Conservation (phyloP, 2,797 vertebrate species). For the Eurystomus glaucurus region DNA sequence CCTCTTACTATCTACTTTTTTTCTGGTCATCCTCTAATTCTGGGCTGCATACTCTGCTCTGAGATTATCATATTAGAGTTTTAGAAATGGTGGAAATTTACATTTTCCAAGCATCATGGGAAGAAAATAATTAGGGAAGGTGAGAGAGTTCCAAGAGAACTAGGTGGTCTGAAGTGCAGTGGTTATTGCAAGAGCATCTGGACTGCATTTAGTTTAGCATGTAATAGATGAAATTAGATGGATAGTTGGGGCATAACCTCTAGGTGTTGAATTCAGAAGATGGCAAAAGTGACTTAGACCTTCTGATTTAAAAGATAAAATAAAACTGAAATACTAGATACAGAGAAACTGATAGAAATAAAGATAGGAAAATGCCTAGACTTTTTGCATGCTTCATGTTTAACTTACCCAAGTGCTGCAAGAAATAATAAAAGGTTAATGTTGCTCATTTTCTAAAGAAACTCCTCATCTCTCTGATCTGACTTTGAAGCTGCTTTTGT, state of each 20-base stretch:
- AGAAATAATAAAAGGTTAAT: not conserved
- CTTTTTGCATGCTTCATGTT: not conserved
- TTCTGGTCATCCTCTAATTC: not conserved
- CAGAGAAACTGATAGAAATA: not conserved
- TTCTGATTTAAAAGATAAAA: not conserved
- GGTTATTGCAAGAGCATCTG: not conserved
- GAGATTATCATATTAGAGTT: not conserved
- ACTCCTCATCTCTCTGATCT: not conserved
- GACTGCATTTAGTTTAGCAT: not conserved
- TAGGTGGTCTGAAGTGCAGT: not conserved
- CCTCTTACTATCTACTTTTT: not conserved
- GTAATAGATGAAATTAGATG: not conserved
- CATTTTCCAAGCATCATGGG: not conserved
- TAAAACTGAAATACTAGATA: not conserved
- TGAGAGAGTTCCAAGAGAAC: not conserved
- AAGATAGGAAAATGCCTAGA: not conserved
- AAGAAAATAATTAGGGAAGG: not conserved
- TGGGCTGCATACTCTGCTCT: not conserved
- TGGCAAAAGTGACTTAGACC: not conserved
- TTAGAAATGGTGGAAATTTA: fast-evolving
- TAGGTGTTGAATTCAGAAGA: not conserved
- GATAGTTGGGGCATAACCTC: not conserved
- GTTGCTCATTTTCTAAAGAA: not conserved
- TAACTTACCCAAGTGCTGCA: not conserved
- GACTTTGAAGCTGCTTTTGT: not conserved